Conservation (phyloP, 2,888 invertebrate genomes). For the Spatulosminthurus flaviceps region DNA sequence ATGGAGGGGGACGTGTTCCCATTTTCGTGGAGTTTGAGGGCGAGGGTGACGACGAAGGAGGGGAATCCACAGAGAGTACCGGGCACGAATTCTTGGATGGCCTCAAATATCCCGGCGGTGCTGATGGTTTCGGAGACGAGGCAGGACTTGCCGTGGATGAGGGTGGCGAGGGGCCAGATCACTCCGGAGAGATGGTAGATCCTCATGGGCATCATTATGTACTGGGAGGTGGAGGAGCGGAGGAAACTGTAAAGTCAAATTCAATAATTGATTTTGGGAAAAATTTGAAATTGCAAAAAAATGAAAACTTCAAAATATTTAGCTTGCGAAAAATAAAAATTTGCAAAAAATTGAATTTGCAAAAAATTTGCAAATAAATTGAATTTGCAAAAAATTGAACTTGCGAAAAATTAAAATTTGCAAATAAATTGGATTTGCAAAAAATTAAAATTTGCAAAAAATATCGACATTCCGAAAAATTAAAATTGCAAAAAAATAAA, state of each 20-base stretch:
- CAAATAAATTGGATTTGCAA: not conserved
- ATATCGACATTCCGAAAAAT: not conserved
- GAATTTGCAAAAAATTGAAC: not conserved
- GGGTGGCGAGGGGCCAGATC: slow-evolving; percentile 36
- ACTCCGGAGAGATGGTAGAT: slow-evolving; percentile 38
- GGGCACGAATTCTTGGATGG: slow-evolving; percentile 22
- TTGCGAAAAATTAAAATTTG: not conserved
- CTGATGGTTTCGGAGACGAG: slow-evolving; percentile 38
- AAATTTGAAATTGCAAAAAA: not conserved
- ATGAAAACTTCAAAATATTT: not conserved
- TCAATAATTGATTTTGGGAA: not conserved
- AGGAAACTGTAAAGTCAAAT: slow-evolving; percentile 11
- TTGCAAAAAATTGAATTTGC: not conserved
- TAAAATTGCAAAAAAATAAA: no score
- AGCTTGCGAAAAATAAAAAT: no score
- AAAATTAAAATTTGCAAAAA: not conserved
- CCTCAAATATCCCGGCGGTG: slow-evolving; percentile 27
- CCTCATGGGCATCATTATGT: slow-evolving; percentile 34
- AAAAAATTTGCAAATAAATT: not conserved
- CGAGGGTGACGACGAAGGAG: slow-evolving; percentile 32
- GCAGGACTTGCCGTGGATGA: slow-evolving; percentile 19
- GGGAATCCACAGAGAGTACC: slow-evolving; percentile 41
- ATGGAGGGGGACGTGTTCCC: slow-evolving; percentile 22
- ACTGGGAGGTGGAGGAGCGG: slow-evolving; percentile 7
- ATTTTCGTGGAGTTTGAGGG: slow-evolving; percentile 22